Percentiles rank a stretch among this genome's conserved stretches.
Evolutionary conservation across 2,888 invertebrate species (phyloP).

Genomic region (Ochropacha duplaris): DNA sequence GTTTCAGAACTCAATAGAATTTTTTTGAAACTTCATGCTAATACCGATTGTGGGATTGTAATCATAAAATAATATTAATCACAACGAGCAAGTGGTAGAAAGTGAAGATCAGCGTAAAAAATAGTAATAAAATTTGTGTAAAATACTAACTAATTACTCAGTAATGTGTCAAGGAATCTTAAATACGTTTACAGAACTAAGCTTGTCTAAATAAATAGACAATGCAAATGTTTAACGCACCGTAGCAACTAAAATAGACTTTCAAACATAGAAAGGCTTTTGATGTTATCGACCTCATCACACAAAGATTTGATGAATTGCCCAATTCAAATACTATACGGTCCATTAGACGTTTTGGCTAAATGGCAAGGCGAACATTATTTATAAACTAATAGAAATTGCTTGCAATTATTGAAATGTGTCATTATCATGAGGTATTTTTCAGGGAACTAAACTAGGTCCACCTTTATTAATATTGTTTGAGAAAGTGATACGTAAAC

Average conservation of each 20-base stretch:
- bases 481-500: not conserved
- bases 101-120: too few species aligned
- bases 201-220: not conserved
- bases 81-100: too few species aligned
- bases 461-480: not conserved
- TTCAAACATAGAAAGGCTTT: slow-evolving; percentile 11
- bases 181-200: not conserved
- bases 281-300: slow-evolving; percentile 19
- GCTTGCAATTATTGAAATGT: not conserved
- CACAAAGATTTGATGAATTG: slow-evolving; percentile 25
- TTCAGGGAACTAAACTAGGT: slow-evolving; percentile 9
- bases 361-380: slow-evolving; percentile 37
- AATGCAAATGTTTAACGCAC: not conserved
- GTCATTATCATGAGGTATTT: slow-evolving; percentile 6
- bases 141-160: not conserved
- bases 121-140: too few species aligned
- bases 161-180: not conserved
- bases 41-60: too few species aligned
- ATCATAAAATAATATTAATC: too few species aligned
- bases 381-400: slow-evolving; percentile 4
- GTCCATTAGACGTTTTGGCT: slow-evolving; percentile 21
- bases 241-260: not conserved
- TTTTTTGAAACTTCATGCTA: too few species aligned
- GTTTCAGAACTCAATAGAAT: too few species aligned
- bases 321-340: slow-evolving; percentile 25